Evolutionary conservation across 2,797 vertebrate genomes (phyloP).

Genomic region (Cuculus canorus): DNA sequence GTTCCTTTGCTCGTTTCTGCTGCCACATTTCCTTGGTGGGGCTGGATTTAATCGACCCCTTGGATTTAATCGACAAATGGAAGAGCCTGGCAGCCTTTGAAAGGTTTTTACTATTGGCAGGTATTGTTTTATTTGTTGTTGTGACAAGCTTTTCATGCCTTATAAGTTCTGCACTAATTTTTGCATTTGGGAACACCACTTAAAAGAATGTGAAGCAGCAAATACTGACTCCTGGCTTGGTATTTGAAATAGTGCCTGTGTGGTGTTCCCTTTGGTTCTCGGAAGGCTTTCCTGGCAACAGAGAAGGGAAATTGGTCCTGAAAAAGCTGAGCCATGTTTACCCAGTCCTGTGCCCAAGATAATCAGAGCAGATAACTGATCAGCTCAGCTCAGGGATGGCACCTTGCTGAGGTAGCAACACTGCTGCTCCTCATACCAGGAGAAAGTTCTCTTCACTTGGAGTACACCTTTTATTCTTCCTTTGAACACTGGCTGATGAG

Average conservation of each 20-base stretch:
- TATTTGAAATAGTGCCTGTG: background rate
- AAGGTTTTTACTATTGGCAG: background rate
- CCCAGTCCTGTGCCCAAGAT: background rate
- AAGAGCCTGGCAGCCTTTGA: background rate
- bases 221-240: background rate
- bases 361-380: background rate
- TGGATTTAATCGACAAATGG: background rate
- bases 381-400: background rate
- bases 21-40: background rate
- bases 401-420: background rate
- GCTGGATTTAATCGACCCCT: background rate
- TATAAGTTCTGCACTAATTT: background rate
- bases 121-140: background rate
- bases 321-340: background rate
- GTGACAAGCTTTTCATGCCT: background rate
- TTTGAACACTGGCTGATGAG: background rate
- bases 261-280: background rate
- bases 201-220: background rate
- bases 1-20: background rate
- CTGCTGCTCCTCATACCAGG: background rate
- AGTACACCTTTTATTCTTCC: background rate
- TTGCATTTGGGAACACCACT: background rate
- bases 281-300: background rate
- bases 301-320: background rate
- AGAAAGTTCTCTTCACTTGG: background rate